Evolutionary conservation across 2,888 invertebrate species (phyloP).

Genomic region (Noctua janthina): DNA sequence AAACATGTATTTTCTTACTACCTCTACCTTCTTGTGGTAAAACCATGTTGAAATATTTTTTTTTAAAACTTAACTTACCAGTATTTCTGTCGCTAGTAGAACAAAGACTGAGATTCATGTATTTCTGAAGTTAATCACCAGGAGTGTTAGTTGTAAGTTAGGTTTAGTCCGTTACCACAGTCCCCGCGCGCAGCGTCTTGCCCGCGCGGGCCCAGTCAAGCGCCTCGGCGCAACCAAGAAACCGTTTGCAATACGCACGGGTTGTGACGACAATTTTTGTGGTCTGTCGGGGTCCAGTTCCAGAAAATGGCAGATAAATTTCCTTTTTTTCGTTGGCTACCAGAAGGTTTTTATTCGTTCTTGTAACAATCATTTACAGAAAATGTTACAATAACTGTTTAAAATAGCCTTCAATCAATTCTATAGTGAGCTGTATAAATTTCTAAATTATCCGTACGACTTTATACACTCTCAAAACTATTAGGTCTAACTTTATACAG

Average conservation of each 20-base stretch:
- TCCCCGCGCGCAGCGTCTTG: constrained; percentile 85
- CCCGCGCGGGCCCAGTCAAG: constrained; percentile 84
- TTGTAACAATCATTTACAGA: constrained; percentile 20
- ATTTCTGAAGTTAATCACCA: constrained; percentile 54
- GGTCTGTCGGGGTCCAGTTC: constrained; percentile 50
- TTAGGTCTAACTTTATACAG: constrained; percentile 45
- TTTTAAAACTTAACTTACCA: constrained; percentile 3
- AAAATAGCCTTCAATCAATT: constrained; percentile 7
- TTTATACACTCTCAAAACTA: constrained; percentile 51
- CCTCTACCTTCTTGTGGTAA: neutral
- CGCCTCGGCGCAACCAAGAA: constrained; percentile 87
- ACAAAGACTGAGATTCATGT: neutral
- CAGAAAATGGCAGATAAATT: constrained; percentile 20
- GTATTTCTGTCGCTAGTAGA: neutral
- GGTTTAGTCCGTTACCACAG: constrained; percentile 83
- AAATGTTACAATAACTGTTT: neutral
- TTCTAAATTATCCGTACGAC: constrained; percentile 52
- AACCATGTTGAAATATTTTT: constrained; percentile 8
- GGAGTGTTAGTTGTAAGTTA: constrained; percentile 72
- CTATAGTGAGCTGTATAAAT: constrained; percentile 53
- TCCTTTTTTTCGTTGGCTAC: neutral
- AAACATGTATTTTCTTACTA: neutral
- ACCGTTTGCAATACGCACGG: constrained; percentile 72
- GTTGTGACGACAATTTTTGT: constrained; percentile 44
- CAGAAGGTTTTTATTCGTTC: neutral